Percentiles rank a stretch among this genome's conserved stretches.
Conservation (phyloP, 2,113 vertebrate genomes). For the Boulengerochromis microlepis region DNA sequence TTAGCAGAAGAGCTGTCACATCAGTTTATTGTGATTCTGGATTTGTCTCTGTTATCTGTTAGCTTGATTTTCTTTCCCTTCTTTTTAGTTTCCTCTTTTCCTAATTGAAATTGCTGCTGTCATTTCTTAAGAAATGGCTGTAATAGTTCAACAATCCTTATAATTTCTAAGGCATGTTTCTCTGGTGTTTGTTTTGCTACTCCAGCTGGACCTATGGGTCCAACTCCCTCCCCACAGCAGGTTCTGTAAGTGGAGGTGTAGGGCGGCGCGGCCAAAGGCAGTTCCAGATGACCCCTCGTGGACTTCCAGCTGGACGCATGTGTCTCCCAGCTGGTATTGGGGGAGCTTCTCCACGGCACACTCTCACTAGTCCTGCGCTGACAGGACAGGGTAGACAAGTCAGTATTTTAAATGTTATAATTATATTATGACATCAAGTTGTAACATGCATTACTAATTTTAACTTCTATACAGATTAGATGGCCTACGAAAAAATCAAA, state of each 20-base stretch:
- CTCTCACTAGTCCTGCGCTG: conserved; percentile 79
- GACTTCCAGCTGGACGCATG: conserved; percentile 78
- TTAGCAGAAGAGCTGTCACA: neutral
- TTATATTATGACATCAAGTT: neutral
- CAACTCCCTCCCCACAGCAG: conserved; percentile 94
- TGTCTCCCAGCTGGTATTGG: conserved; percentile 80
- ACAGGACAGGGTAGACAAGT: conserved; percentile 86
- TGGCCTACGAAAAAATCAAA: fast-evolving
- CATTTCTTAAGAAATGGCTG: neutral
- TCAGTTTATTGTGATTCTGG: neutral
- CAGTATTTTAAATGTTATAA: conserved; percentile 9
- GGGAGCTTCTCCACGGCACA: conserved; percentile 81
- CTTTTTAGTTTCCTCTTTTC: neutral
- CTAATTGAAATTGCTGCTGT: neutral
- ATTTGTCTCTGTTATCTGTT: neutral
- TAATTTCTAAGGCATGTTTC: neutral
- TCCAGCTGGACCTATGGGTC: conserved; percentile 87
- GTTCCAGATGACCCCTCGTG: conserved; percentile 85
- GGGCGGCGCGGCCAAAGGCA: conserved; percentile 81
- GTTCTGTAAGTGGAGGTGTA: conserved; percentile 88
- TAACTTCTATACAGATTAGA: neutral
- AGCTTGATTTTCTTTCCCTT: neutral
- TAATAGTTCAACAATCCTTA: neutral
- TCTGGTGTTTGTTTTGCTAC: neutral
- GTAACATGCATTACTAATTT: neutral